Percentiles rank a stretch among this genome's conserved stretches.
These are phyloP conservation scores for Pachydiplax longipennis DNA, from an alignment of 2,888 invertebrate species.

Conservation along the genomic window DNA sequence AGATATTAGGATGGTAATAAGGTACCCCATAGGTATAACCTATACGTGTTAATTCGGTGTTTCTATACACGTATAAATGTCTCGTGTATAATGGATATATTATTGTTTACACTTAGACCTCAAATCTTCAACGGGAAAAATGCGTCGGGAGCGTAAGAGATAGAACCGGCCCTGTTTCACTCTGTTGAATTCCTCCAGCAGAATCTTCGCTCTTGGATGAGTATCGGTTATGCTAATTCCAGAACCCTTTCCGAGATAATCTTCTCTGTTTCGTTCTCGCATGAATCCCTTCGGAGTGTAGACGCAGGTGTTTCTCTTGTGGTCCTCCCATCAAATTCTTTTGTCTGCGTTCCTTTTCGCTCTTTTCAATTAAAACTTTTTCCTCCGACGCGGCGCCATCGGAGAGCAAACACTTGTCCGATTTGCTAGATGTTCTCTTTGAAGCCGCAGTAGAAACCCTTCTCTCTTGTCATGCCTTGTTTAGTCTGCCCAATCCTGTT, in stretches of 20 bases:
- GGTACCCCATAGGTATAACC: no score
- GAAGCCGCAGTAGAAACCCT: background rate
- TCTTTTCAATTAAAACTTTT: background rate
- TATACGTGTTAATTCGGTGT: no score
- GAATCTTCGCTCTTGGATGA: no score
- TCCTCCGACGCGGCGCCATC: background rate
- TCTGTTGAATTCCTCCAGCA: background rate
- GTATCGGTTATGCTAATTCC: background rate
- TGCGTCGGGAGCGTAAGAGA: no score
- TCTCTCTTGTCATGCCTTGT: background rate
- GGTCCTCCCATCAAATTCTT: background rate
- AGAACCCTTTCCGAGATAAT: background rate
- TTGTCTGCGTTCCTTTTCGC: background rate
- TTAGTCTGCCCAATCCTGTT: background rate
- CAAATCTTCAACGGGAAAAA: no score
- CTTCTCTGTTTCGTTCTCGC: background rate
- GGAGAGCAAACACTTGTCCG: background rate
- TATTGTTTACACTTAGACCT: no score
- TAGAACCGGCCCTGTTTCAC: no score
- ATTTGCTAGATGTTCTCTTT: background rate
- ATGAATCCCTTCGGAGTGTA: background rate
- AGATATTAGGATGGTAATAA: no score
- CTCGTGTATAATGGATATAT: no score
- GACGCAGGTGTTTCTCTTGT: background rate
- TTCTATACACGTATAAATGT: no score